Conservation (phyloP, 2,888 invertebrate genomes). For the Philhelius pedissequus region DNA sequence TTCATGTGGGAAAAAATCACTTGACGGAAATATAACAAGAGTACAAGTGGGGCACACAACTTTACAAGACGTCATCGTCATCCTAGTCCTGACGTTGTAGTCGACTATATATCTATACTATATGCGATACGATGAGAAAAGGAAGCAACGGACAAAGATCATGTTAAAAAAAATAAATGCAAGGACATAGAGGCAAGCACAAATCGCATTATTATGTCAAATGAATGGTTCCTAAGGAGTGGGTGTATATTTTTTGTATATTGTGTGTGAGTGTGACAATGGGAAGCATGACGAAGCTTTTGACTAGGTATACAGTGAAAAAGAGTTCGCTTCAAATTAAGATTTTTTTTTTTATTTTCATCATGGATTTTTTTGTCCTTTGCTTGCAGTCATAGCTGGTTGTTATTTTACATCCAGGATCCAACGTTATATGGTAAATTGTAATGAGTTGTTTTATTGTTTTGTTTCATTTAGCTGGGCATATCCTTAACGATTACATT, state of each 20-base stretch:
- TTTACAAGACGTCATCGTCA: slow-evolving; percentile 58
- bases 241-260: slow-evolving; percentile 10
- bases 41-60: slow-evolving; percentile 66
- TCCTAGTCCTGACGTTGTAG: neutral
- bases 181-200: slow-evolving; percentile 52
- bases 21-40: slow-evolving; percentile 65
- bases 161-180: slow-evolving; percentile 27
- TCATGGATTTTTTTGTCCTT: neutral
- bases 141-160: slow-evolving; percentile 60
- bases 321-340: slow-evolving; percentile 44
- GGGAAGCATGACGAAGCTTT: slow-evolving; percentile 36
- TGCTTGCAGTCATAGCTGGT: slow-evolving; percentile 28
- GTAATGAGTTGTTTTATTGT: slow-evolving; percentile 58
- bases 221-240: slow-evolving; percentile 23
- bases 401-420: slow-evolving; percentile 46
- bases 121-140: slow-evolving; percentile 45
- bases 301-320: slow-evolving; percentile 34
- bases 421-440: slow-evolving; percentile 42
- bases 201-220: slow-evolving; percentile 63
- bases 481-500: slow-evolving; percentile 43
- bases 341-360: neutral
- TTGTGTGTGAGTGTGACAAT: slow-evolving; percentile 48
- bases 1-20: slow-evolving; percentile 68
- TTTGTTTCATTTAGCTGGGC: slow-evolving; percentile 5
- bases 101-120: neutral